Evolutionary conservation across 2,797 vertebrate species (phyloP), one percentile per base, ranked within the genome.

Genomic region (Leucoraja ocellata): DNA sequence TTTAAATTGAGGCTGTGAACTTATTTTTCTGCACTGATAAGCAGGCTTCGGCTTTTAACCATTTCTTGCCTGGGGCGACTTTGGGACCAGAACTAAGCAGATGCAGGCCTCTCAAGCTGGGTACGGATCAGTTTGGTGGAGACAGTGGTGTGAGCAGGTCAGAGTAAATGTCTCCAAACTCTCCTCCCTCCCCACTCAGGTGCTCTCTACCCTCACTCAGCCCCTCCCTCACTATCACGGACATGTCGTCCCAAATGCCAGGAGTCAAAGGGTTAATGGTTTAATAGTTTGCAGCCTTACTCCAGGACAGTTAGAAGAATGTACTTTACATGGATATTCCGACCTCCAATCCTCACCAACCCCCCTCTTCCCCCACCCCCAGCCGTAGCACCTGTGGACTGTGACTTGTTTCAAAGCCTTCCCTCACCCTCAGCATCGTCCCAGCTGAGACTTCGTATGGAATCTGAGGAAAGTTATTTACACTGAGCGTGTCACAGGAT

Each of bases 1-100:
- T 88, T 88, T 88, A 65, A 88, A 88, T 32, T 88, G 84, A 88
- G 13, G 61, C 84, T 88, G 84, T 88, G 84, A 88, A 88, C 46
- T 58, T 83, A 86, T 63, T 88, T 88, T 88, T 88, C 84, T 16
- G 61, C 84, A 88, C 61, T 88, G 61, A 63, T 88, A 88, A n/a
- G 32, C 84, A 65, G 84, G 61, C 84, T 86, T 4, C 16, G 84
- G 61, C 21, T 88, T 23, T 88, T 88, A 88, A 88, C 84, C 84
- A 61, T 32, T 88, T 88, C 65, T 39, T 65, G 36, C 18, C 88
- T 10, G 88, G 65, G 65, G 16, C n/a, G n/a, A n/a, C 13, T 90
- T n/a, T 16, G 63, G 65, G 39, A 73, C 23, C 39, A 73, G 63
- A 74, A 54, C 21, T 32, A 68, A 90, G 18, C 32, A n/a, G 65